phyloP scores from a whole-genome alignment of 2,888 invertebrate species.

The Chironomus riparius region DNA sequence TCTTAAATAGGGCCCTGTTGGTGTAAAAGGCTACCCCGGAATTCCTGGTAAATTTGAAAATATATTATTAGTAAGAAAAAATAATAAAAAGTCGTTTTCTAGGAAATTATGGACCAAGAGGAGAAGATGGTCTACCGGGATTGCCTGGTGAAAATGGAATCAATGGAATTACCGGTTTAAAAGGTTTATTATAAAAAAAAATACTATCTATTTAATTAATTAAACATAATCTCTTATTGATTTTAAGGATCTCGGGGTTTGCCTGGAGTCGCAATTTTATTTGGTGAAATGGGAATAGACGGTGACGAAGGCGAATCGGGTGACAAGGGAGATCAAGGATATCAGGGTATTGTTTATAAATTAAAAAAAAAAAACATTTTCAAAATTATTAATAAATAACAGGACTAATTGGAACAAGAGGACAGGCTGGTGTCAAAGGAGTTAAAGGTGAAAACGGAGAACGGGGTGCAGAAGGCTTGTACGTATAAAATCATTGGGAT shows the following conservation, averaged over 20 bases:
- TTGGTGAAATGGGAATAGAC: slow-evolving; percentile 40
- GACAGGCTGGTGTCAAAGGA: slow-evolving; percentile 46
- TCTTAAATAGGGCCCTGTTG: slow-evolving; percentile 37
- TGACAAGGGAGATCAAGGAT: slow-evolving; percentile 32
- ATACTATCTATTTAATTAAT: background rate
- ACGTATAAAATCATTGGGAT: background rate
- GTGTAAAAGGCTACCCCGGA: slow-evolving; percentile 60
- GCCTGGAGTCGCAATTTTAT: slow-evolving; percentile 36
- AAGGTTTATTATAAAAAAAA: slow-evolving; percentile 34
- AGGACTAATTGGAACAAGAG: slow-evolving; percentile 50
- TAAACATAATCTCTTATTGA: slow-evolving; percentile 27
- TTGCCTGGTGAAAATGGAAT: slow-evolving; percentile 38
- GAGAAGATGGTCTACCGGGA: slow-evolving; percentile 34
- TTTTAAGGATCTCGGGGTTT: slow-evolving; percentile 41
- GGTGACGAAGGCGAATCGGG: slow-evolving; percentile 43
- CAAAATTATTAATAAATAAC: slow-evolving; percentile 26
- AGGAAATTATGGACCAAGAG: slow-evolving; percentile 56
- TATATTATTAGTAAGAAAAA: no score
- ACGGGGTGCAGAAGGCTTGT: background rate
- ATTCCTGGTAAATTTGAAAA: slow-evolving; percentile 35
- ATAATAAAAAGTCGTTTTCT: no score
- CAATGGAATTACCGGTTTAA: slow-evolving; percentile 38
- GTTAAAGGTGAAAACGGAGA: slow-evolving; percentile 3
- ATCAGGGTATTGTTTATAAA: no score
- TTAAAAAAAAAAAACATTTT: no score